Evolutionary conservation across 2,888 invertebrate genomes (phyloP), one percentile per base, ranked within the genome.

Genomic region (Brenthis ino): DNA sequence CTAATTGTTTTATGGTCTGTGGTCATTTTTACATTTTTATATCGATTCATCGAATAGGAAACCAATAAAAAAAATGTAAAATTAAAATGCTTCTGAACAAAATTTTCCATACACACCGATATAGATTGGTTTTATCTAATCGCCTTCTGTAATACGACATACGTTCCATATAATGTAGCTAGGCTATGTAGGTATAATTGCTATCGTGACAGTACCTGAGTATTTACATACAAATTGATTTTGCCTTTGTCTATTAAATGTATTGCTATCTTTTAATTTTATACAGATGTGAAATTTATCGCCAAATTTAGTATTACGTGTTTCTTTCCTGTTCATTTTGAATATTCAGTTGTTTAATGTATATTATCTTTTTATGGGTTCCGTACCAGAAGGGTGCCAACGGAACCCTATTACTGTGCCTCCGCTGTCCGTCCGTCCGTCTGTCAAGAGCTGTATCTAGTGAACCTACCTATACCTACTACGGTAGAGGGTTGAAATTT

Each of bases 91-190:
- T 69, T 63, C 69, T 54, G 60, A 56, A 55, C 24, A 47, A 61
- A 57, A 65, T 48, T 63, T 63, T 63, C 54, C 63, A 63, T 53
- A 1, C 8, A 33, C 12, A n/a, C 20, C 12, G 33, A 56, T 66
- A 71, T 69, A 56, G 64, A 66, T 69, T 57, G 43, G 14, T 33
- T 16, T 47, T 64, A 71, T 71, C 71, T 71, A 61, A 71, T 71
- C 71, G 33, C 14, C 58, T 60, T 66, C 51, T 54, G 64, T 66
- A 67, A 69, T 58, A 63, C 48, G 20, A 43, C 43, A 54, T 53
- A 50, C 50, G 5, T n/a, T 28, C n/a, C 33, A 16, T 37, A 56
- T 55, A 28, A 11, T 8, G 20, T 56, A 37, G 51, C 8, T 55
- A 13, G 20, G 20, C 20, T 61, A 14, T 43, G 37, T 43, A 53